Conservation (phyloP, 92 coral and sea anemone species). For the Galaxea fascicularis region DNA sequence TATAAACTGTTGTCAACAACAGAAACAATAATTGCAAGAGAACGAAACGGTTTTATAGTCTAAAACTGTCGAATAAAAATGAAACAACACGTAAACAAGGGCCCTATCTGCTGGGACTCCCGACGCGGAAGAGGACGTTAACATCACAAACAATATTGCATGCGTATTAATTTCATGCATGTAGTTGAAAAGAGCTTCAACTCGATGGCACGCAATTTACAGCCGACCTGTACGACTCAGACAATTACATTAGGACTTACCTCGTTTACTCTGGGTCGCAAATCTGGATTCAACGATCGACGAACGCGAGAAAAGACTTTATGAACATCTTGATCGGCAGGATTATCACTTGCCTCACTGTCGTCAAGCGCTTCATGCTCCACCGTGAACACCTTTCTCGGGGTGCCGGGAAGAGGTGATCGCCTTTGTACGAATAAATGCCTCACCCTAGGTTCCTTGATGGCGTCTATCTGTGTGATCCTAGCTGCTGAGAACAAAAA, state of each 20-base stretch:
- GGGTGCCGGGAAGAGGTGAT: slow-evolving; percentile 79
- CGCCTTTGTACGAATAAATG: slow-evolving; percentile 77
- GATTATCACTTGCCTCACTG: slow-evolving; percentile 11
- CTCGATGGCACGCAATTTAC: slow-evolving; percentile 1
- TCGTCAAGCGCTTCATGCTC: slow-evolving; percentile 30
- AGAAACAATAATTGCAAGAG: background rate
- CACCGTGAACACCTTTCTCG: slow-evolving; percentile 59
- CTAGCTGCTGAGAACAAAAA: slow-evolving; percentile 19
- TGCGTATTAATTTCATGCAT: background rate
- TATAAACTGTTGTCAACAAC: background rate
- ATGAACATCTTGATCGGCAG: slow-evolving; percentile 40
- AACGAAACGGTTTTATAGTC: background rate
- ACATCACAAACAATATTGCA: slow-evolving; percentile 22
- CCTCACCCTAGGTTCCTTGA: slow-evolving; percentile 28
- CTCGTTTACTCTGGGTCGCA: slow-evolving; percentile 55
- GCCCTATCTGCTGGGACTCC: background rate
- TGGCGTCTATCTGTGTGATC: slow-evolving; percentile 12
- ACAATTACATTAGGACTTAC: slow-evolving; percentile 31
- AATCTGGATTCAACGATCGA: slow-evolving; percentile 72
- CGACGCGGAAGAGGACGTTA: slow-evolving; percentile 6
- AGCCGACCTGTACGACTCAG: background rate
- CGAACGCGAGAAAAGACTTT: slow-evolving; percentile 62
- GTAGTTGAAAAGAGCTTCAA: background rate
- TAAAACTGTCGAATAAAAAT: background rate
- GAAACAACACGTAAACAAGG: background rate